A percentile compares a stretch with the other conserved stretches of the same genome.
Evolutionary conservation across 2,113 vertebrate species (phyloP).

Genomic region (Trichechus manatus): DNA sequence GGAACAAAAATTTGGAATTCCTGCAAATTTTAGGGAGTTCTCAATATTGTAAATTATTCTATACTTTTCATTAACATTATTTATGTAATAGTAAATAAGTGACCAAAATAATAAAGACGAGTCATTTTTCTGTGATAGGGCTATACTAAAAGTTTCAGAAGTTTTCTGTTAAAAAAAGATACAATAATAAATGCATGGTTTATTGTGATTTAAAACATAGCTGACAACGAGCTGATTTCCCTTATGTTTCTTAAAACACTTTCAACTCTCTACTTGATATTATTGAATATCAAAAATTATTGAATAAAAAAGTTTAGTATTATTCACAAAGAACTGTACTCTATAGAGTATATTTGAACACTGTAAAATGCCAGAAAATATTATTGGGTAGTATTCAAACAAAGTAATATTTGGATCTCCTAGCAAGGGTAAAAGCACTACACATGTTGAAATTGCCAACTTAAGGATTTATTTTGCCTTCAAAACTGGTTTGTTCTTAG

Average conservation of each 20-base stretch:
- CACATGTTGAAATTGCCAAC: not conserved
- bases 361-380: conserved; percentile 10
- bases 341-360: not conserved
- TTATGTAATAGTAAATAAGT: not conserved
- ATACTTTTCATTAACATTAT: not conserved
- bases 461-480: conserved; percentile 33
- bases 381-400: not conserved
- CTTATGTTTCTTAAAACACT: not conserved
- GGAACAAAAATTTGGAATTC: conserved; percentile 35
- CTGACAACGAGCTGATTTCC: not conserved
- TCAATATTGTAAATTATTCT: not conserved
- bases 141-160: not conserved
- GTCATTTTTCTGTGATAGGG: not conserved
- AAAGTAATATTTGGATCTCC: not conserved
- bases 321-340: conserved; percentile 31
- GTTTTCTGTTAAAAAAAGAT: not conserved
- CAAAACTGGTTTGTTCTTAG: conserved; percentile 22
- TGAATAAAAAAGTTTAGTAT: conserved; percentile 7
- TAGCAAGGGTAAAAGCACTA: conserved; percentile 1
- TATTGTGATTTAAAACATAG: conserved; percentile 45
- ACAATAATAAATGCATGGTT: not conserved
- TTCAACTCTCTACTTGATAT: not conserved
- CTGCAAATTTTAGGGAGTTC: not conserved
- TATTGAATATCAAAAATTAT: not conserved
- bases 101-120: not conserved